A percentile compares a stretch with the other conserved stretches of the same genome.
Conservation (phyloP, 2,113 vertebrate species). For the Puntigrus tetrazona region DNA sequence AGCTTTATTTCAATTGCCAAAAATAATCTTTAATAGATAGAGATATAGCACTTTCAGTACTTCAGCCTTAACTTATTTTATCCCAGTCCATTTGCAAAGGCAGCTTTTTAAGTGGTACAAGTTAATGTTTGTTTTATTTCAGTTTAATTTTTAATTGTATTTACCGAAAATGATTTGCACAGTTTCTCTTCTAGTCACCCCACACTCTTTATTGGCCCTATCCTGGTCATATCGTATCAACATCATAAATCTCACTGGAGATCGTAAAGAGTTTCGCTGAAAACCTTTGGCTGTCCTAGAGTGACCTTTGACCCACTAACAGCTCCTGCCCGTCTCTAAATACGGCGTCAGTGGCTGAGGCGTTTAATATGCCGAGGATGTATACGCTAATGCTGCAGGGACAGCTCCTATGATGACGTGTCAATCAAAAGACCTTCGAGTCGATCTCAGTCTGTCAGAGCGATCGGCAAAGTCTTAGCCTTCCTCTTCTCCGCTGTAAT, state of each 20-base stretch:
- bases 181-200: background rate
- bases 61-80: background rate
- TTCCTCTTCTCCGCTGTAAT: conserved; percentile 30
- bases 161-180: background rate
- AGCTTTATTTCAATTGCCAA: too few species aligned
- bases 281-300: background rate
- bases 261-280: background rate
- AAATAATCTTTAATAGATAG: background rate
- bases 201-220: background rate
- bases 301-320: conserved; percentile 9
- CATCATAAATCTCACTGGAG: background rate
- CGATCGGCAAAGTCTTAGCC: background rate
- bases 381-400: background rate
- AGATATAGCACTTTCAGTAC: background rate
- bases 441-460: background rate
- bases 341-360: background rate
- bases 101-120: background rate
- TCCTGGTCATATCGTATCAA: background rate
- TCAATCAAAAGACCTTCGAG: conserved; percentile 17
- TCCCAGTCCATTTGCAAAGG: background rate
- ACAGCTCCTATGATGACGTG: background rate
- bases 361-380: background rate
- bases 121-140: background rate
- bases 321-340: background rate
- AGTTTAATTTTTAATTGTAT: background rate